Percentiles rank a stretch among this genome's conserved stretches.
Conservation (phyloP, 1,140 invertebrate genomes). For the Cyclargus thomasi region DNA sequence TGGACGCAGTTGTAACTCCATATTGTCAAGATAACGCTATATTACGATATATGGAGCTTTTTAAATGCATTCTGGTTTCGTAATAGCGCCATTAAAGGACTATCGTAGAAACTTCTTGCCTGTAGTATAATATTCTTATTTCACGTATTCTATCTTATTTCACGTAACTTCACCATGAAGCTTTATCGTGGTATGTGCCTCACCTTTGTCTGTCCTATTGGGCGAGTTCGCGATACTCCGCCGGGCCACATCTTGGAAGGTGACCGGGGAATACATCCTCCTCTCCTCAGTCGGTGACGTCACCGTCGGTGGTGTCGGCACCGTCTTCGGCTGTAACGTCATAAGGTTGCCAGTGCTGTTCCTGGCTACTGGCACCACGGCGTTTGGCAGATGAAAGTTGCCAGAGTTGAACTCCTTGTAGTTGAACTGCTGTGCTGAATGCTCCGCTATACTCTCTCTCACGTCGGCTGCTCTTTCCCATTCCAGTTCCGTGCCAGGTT, state of each 20-base stretch:
- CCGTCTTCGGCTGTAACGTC: constrained; percentile 39
- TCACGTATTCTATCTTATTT: too few relatives aligned
- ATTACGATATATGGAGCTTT: too few relatives aligned
- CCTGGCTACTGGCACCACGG: constrained; percentile 38
- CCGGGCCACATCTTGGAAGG: constrained; percentile 87
- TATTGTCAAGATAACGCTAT: too few relatives aligned
- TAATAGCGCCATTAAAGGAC: too few relatives aligned
- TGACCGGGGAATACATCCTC: constrained; percentile 87
- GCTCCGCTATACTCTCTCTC: constrained; percentile 60
- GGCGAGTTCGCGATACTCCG: constrained; percentile 85
- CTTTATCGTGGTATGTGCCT: too few relatives aligned
- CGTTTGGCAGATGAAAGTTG: constrained; percentile 39
- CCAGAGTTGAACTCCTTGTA: constrained; percentile 59
- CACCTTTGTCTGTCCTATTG: constrained; percentile 63
- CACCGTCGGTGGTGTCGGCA: constrained; percentile 45
- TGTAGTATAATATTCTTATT: too few relatives aligned
- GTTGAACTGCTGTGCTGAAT: constrained; percentile 49
- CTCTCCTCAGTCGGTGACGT: constrained; percentile 75
- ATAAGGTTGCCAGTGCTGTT: constrained; percentile 39
- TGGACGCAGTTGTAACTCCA: too few relatives aligned
- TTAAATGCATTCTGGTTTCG: too few relatives aligned
- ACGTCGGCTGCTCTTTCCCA: constrained; percentile 61
- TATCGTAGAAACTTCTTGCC: too few relatives aligned
- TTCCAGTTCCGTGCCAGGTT: constrained; percentile 56
- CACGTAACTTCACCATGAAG: too few relatives aligned